Base-by-base conservation (phyloP, 2,888 invertebrate species). In the Cyaniris semiargus region DNA sequence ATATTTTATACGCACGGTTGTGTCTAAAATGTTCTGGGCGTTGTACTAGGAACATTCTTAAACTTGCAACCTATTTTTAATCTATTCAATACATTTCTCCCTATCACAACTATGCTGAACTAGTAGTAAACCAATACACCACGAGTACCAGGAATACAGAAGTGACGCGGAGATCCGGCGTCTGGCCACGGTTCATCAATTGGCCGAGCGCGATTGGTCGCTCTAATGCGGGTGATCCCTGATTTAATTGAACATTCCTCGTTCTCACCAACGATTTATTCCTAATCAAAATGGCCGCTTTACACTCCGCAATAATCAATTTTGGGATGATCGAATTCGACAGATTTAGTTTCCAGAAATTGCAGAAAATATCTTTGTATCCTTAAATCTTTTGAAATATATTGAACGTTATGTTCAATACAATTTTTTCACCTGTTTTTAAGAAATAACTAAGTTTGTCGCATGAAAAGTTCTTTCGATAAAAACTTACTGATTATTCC, bases 241-340 rank as follows among this genome's bases (percentile, higher is more conserved):
- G 91, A 88, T 90, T 91, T 92, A 91, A 92, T 92, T 91, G 91
- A 90, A 90, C 87, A 89, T 88, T 88, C 89, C 88, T 86, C 85
- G 82, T 83, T 79, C 82, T 80, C 81, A 80, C 79, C 71, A 79
- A 27, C 70, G 70, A 70, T 76, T 56, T 74, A 74, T 74, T 48
- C 13, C 72, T 72, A 53, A 53, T 74, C 48, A 72, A 66, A 66
- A 66, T 66, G 66, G 66, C 66, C 66, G 66, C 66, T 66, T 66
- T 27, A 31, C 60, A 60, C 58, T 58, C 60, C 27, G 66, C 4
- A 31, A 31, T 27, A 66, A 31, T 66, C 27, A 66, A 66, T 66
- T 66, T 66, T 66, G 66, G 27, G 13, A 23, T 31, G 27, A 66
- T 31, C 15, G 4, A 15, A 18, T 60, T 66, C 6, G 18, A 60